These are phyloP conservation scores for Vicugna pacos DNA, from an alignment of 2,113 vertebrate genomes.

Conservation along the genomic window DNA sequence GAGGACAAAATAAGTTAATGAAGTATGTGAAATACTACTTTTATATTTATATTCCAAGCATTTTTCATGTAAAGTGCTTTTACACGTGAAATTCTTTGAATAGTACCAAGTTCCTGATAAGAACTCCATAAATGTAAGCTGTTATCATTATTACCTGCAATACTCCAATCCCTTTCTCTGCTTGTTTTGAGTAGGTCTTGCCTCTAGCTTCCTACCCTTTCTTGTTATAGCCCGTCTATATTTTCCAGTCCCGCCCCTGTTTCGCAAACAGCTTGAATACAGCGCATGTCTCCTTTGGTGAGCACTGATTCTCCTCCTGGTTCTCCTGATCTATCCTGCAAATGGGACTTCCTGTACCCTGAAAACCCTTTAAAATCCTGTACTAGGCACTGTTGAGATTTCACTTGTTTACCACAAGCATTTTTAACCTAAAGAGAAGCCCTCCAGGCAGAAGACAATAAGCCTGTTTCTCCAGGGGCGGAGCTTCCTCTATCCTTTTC, in stretches of 20 bases:
- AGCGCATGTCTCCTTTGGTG: not conserved
- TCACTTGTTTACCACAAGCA: not conserved
- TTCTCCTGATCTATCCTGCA: not conserved
- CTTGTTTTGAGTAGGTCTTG: not conserved
- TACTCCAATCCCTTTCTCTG: not conserved
- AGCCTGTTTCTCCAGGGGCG: not conserved
- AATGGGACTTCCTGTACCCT: not conserved
- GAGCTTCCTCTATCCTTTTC: not conserved
- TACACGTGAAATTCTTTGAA: not conserved
- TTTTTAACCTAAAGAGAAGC: not conserved
- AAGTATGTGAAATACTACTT: not conserved
- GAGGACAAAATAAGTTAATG: slow-evolving; percentile 34
- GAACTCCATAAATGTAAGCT: not conserved
- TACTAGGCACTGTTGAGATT: not conserved
- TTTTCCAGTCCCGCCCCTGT: not conserved
- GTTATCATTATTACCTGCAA: not conserved
- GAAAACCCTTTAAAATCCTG: not conserved
- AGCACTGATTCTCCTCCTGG: not conserved
- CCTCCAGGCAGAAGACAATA: not conserved
- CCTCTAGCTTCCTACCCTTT: not conserved
- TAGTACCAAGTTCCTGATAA: not conserved
- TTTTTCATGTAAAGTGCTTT: slow-evolving; percentile 1
- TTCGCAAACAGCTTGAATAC: not conserved
- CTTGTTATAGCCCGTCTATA: not conserved
- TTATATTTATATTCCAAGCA: not conserved